Evolutionary conservation across 1,140 invertebrate species (phyloP).

Genomic region (Orius insidiosus): DNA sequence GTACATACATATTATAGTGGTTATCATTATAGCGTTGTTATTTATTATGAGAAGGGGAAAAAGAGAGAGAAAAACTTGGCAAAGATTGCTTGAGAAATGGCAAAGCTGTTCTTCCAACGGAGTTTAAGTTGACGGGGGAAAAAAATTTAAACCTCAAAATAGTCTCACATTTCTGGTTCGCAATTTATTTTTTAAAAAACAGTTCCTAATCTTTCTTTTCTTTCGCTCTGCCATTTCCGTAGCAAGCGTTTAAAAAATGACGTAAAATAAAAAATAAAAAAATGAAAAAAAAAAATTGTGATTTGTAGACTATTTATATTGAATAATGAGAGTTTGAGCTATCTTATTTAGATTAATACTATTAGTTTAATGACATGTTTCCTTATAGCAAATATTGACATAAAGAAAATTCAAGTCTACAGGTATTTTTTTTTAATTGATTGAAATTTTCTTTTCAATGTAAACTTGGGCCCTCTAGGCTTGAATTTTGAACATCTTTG

Average conservation of each 20-base stretch:
- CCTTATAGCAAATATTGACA: constrained; percentile 11
- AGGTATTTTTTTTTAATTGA: neutral
- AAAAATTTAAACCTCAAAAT: too few species aligned
- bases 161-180: too few species aligned
- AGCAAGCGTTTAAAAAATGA: constrained; percentile 8
- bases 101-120: constrained; percentile 6
- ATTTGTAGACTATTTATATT: constrained; percentile 17
- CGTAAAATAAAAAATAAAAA: too few species aligned
- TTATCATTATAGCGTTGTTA: constrained; percentile 15
- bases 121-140: neutral
- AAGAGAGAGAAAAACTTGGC: constrained; percentile 1
- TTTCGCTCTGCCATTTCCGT: constrained; percentile 13
- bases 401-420: constrained; percentile 14
- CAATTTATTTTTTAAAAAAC: neutral
- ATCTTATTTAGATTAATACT: constrained; percentile 17
- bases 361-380: constrained; percentile 16
- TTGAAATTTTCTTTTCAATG: neutral
- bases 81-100: constrained; percentile 12
- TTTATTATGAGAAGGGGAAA: constrained; percentile 8
- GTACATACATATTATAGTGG: constrained; percentile 17
- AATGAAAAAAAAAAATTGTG: constrained; percentile 12
- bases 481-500: constrained; percentile 15
- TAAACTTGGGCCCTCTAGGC: constrained; percentile 11
- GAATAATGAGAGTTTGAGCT: constrained; percentile 16
- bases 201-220: constrained; percentile 5